phyloP scores from a whole-genome alignment of 2,113 vertebrate genomes.

The Lonchura striata region DNA sequence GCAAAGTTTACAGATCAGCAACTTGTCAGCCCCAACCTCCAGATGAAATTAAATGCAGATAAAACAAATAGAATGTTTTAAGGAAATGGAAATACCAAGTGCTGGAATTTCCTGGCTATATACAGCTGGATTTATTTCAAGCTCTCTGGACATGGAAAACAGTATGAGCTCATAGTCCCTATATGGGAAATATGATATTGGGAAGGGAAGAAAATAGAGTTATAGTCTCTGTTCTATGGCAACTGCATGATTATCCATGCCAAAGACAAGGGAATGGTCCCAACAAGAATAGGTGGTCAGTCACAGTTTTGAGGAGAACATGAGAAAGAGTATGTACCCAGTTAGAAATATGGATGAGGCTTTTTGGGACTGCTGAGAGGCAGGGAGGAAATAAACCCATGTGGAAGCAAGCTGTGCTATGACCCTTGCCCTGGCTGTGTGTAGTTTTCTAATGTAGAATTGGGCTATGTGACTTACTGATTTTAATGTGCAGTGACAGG shows the following conservation, averaged over 20 bases:
- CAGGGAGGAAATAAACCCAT: not conserved
- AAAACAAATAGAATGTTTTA: conserved; percentile 57
- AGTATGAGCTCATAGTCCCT: conserved; percentile 30
- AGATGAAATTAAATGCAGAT: conserved; percentile 49
- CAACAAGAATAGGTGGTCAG: not conserved
- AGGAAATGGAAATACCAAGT: conserved; percentile 58
- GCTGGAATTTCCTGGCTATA: conserved; percentile 42
- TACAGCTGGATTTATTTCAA: conserved; percentile 46
- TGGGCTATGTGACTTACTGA: not conserved
- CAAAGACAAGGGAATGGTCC: not conserved
- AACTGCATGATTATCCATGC: not conserved
- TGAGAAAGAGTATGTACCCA: not conserved
- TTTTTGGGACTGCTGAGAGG: not conserved
- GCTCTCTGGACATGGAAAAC: conserved; percentile 47
- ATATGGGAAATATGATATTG: conserved; percentile 29
- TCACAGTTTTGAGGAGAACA: not conserved
- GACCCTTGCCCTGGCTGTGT: not conserved
- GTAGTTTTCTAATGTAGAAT: not conserved
- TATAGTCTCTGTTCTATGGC: not conserved
- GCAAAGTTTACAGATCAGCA: conserved; percentile 57
- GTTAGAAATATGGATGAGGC: not conserved
- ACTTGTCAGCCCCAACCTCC: conserved; percentile 26
- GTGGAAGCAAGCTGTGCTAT: not conserved
- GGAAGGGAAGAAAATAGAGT: conserved; percentile 13
- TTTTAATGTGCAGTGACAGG: not conserved